Evolutionary conservation across 2,113 vertebrate species (phyloP).

Genomic region (Labrus mixtus): DNA sequence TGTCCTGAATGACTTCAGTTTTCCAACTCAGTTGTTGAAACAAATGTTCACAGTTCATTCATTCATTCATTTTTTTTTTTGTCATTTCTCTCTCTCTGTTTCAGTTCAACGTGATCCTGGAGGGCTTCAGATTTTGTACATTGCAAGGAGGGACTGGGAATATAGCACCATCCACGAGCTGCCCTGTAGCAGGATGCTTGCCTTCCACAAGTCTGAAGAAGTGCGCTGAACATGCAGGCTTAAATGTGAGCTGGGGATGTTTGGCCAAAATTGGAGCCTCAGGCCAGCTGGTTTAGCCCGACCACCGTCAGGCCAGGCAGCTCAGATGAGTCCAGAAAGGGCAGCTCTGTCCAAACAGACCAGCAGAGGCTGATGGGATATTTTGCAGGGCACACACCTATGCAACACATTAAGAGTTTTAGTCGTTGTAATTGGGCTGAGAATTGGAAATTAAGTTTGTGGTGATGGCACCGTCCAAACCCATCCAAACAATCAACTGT

Average conservation of each 20-base stretch:
- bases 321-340: slow-evolving; percentile 76
- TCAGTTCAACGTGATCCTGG: slow-evolving; percentile 86
- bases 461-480: slow-evolving; percentile 90
- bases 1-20: slow-evolving; percentile 4
- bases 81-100: slow-evolving; percentile 55
- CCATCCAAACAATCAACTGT: slow-evolving; percentile 85
- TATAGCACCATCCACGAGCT: slow-evolving; percentile 82
- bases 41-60: neutral
- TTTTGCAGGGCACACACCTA: slow-evolving; percentile 82
- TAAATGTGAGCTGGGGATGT: slow-evolving; percentile 88
- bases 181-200: slow-evolving; percentile 91
- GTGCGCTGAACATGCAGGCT: slow-evolving; percentile 90
- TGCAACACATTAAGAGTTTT: slow-evolving; percentile 90
- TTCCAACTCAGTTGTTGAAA: neutral
- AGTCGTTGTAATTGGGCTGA: slow-evolving; percentile 84
- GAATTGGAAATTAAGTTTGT: slow-evolving; percentile 88
- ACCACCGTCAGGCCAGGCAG: slow-evolving; percentile 83
- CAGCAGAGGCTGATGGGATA: slow-evolving; percentile 78
- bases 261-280: slow-evolving; percentile 90
- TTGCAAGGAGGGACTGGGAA: slow-evolving; percentile 92
- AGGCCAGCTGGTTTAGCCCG: slow-evolving; percentile 88
- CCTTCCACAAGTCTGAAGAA: slow-evolving; percentile 92
- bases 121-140: slow-evolving; percentile 88
- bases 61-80: slow-evolving; percentile 7
- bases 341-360: slow-evolving; percentile 90